Percentiles rank a stretch among this genome's conserved stretches.
Conservation (phyloP, 2,797 vertebrate genomes). For the Amblyopsis hoosieri region DNA sequence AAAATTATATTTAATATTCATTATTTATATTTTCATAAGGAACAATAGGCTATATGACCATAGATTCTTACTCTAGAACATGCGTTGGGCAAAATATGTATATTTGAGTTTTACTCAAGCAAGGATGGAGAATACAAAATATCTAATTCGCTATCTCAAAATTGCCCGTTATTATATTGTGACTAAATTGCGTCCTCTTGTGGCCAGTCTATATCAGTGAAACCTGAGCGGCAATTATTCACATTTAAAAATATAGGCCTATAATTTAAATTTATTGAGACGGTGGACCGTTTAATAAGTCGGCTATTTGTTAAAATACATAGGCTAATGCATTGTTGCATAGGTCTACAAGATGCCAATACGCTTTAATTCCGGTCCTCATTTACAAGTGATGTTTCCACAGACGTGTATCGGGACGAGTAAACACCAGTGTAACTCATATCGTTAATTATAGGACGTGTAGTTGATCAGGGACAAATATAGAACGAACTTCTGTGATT, state of each 20-base stretch:
- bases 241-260: not conserved
- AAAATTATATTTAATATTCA: not conserved
- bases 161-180: slow-evolving; percentile 35
- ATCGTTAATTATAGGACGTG: too few relatives aligned
- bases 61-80: not conserved
- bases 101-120: slow-evolving; percentile 44
- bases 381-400: too few relatives aligned
- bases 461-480: too few relatives aligned
- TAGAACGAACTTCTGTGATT: too few relatives aligned
- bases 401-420: too few relatives aligned
- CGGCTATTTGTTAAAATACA: too few relatives aligned
- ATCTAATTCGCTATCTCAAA: not conserved
- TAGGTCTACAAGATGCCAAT: too few relatives aligned
- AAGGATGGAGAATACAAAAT: slow-evolving; percentile 30
- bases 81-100: not conserved
- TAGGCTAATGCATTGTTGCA: too few relatives aligned
- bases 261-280: too few relatives aligned
- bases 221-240: not conserved
- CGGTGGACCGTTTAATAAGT: not conserved
- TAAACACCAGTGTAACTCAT: too few relatives aligned
- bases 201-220: slow-evolving; percentile 43
- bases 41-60: not conserved
- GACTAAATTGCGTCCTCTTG: slow-evolving; percentile 59
- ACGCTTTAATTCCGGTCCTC: too few relatives aligned
- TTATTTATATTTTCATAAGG: not conserved